Evolutionary conservation across 2,888 invertebrate species (phyloP), one percentile per base, ranked within the genome.

Genomic region (Priocnemis perturbator): DNA sequence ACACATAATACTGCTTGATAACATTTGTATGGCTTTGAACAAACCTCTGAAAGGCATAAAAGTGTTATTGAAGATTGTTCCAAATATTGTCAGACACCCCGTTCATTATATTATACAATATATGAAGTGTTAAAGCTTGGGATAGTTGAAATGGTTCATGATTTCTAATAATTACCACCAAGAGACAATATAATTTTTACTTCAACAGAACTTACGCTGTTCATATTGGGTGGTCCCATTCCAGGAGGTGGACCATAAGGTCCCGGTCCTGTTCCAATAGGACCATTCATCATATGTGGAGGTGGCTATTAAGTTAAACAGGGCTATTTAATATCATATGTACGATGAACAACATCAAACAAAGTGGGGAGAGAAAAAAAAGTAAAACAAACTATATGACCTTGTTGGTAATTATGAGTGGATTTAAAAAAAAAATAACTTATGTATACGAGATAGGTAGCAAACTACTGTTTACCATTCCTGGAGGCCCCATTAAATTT

Each of bases 221-320:
- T 88, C 87, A 88, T 88, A 72, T 85, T 86, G 48, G 86, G 86
- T 79, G 90, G 90, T 75, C 92, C 92, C 91, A 92, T 92, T 87
- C 92, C 92, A 19, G 92, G 92, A n/a, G 92, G 89, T 64, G 88
- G 89, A 44, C 89, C 89, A 78, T 87, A 89, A 4, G 88, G 88
- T 44, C 88, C 89, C 52, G 88, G 87, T 67, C 88, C 88, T 64
- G 84, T 79, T 45, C 85, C 87, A 76, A 89, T 87, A 26, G 88
- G 87, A 71, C 88, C 88, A 71, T 88, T 88, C 88, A 89, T 87
- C 86, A 90, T 88, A 58, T 89, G 89, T 45, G 89, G 89, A 52
- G 89, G 89, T 59, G 89, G 89, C 85, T 87, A 69, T 68, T 69
- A 26, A 73, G 44, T 45, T 23, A 59, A 61, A 21, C 52, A 62